Percentiles rank a stretch among this genome's conserved stretches.
phyloP scores from a whole-genome alignment of 2,113 vertebrate genomes.

The Amazona guildingii region DNA sequence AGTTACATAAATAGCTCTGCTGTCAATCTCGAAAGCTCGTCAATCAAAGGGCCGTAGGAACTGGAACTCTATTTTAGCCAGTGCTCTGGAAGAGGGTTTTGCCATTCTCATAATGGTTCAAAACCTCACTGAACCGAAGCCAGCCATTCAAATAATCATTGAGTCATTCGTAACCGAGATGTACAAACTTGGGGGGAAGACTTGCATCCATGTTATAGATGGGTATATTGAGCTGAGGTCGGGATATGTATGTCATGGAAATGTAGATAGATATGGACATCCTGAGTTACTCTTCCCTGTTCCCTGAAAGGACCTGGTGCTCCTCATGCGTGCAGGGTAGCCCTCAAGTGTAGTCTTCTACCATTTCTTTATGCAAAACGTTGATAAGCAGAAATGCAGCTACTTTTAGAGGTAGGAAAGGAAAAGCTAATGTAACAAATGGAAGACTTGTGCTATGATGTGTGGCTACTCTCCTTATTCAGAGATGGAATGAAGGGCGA shows the following conservation, averaged over 20 bases:
- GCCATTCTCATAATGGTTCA: neutral
- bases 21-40: neutral
- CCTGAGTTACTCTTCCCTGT: neutral
- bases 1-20: neutral
- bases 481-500: neutral
- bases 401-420: neutral
- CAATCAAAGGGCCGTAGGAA: accelerated
- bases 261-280: accelerated
- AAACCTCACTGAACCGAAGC: neutral
- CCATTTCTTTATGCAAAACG: neutral
- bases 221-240: neutral
- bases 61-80: neutral
- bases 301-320: neutral
- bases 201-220: accelerated
- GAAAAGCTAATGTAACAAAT: neutral
- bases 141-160: neutral
- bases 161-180: neutral
- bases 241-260: neutral
- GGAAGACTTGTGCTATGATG: neutral
- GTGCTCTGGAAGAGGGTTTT: neutral
- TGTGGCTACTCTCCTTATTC: neutral
- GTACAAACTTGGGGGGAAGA: neutral
- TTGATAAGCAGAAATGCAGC: neutral
- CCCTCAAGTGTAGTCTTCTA: neutral
- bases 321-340: neutral